Conservation (phyloP, 2,888 invertebrate genomes). For the Dysmachus trigonus region DNA sequence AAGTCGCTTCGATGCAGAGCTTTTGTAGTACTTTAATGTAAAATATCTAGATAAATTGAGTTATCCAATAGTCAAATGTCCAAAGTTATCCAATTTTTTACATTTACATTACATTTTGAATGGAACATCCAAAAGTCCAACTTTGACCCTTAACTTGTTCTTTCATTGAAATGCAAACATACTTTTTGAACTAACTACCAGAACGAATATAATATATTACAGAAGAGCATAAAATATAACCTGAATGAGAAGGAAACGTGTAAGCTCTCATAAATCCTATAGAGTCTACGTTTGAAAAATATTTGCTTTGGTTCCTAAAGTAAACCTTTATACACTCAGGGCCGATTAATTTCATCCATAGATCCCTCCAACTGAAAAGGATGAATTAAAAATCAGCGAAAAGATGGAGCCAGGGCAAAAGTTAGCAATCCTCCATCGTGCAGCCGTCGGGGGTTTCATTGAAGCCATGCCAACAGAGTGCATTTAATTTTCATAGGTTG, state of each 20-base stretch:
- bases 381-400: not conserved
- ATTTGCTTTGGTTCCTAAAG: not conserved
- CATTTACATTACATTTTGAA: no score
- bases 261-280: no score
- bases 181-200: not conserved
- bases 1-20: no score
- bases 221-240: not conserved
- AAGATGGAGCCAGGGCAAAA: not conserved
- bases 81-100: not conserved
- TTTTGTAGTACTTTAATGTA: no score
- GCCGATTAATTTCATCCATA: slow-evolving; percentile 6
- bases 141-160: not conserved
- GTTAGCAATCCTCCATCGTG: not conserved
- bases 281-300: not conserved
- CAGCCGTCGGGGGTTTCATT: not conserved
- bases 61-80: not conserved
- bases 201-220: not conserved
- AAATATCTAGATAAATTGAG: no score
- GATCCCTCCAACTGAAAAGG: not conserved
- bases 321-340: not conserved
- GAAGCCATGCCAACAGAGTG: not conserved
- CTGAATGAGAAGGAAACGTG: not conserved
- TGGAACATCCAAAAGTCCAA: not conserved
- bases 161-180: not conserved
- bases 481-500: slow-evolving; percentile 18